Evolutionary conservation across 2,113 vertebrate species (phyloP), one percentile per base, ranked within the genome.

Genomic region (Semnopithecus entellus): DNA sequence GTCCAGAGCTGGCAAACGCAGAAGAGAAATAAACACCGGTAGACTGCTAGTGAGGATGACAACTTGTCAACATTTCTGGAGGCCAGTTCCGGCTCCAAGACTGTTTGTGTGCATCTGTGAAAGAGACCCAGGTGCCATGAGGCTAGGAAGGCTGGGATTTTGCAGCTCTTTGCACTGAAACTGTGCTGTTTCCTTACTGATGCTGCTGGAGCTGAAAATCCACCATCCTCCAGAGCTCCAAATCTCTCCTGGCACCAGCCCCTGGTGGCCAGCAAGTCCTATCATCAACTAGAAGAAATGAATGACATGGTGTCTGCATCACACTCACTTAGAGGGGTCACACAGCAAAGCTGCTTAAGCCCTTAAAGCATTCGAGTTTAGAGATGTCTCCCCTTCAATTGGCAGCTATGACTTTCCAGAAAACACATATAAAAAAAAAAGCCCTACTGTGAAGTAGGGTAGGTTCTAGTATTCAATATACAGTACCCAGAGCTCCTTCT

Each of bases 111-210:
- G 7, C 50, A 45, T 68, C 55, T 23, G 1, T 40, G 75, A 59
- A 52, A 2, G 12, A 78, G 50, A 83, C 4, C 2, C 38, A 10
- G 80, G 25, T 30, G 30, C 52, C 14, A 3, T 0, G 2, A 22
- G 27, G 27, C 73, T 45, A 32, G 81, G 61, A 68, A 17, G 52
- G 35, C 86, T 32, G 16, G 45, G n/a, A 40, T 82, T 81, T 35
- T 48, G n/a, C 27, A 50, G 55, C 32, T 88, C n/a, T 88, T 61
- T 84, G 27, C n/a, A 14, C 10, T 52, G 30, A 96, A 64, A 91
- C 45, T 59, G 23, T 30, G 8, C 32, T 87, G 38, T n/a, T 80
- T 87, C 8, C 0, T 22, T 20, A 9, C 25, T 66, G 72, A 23
- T 25, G 3, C 55, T 22, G 64, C 23, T 40, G 9, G 27, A 38